Percentiles rank a stretch among this genome's conserved stretches.
Evolutionary conservation across 1,140 invertebrate species (phyloP).

Genomic region (Caenorhabditis latens): DNA sequence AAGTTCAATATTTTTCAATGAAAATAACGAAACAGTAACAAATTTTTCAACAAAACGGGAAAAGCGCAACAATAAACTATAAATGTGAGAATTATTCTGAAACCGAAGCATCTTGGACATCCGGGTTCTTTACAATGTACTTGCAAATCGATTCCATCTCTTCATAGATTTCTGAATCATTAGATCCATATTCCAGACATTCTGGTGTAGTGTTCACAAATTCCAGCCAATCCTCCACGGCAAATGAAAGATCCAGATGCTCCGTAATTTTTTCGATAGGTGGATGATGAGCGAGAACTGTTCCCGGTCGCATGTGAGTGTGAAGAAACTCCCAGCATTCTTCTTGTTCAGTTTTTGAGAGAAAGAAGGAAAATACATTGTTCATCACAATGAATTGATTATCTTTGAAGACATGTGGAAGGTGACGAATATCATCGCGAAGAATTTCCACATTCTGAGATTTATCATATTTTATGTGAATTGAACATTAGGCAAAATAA

Average conservation of each 20-base stretch:
- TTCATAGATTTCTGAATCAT: constrained; percentile 29
- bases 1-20: neutral
- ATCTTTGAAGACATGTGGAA: constrained; percentile 19
- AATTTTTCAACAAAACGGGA: neutral
- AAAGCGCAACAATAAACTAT: neutral
- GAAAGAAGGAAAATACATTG: constrained; percentile 30
- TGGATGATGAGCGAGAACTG: constrained; percentile 20
- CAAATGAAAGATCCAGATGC: constrained; percentile 16
- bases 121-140: constrained; percentile 27
- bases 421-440: constrained; percentile 26
- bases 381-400: constrained; percentile 43
- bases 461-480: neutral
- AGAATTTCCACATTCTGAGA: constrained; percentile 24
- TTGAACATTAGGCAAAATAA: neutral
- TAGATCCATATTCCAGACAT: neutral
- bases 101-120: neutral
- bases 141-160: constrained; percentile 50
- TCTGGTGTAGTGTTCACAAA: constrained; percentile 20
- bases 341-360: constrained; percentile 43
- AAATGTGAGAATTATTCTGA: neutral
- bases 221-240: constrained; percentile 16
- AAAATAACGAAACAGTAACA: neutral
- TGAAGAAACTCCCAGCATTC: constrained; percentile 42
- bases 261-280: constrained; percentile 40
- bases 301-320: constrained; percentile 36